A percentile compares a stretch with the other conserved stretches of the same genome.
These are phyloP conservation scores for Synergus laeviventris DNA, from an alignment of 2,888 invertebrate species.

Conservation along the genomic window DNA sequence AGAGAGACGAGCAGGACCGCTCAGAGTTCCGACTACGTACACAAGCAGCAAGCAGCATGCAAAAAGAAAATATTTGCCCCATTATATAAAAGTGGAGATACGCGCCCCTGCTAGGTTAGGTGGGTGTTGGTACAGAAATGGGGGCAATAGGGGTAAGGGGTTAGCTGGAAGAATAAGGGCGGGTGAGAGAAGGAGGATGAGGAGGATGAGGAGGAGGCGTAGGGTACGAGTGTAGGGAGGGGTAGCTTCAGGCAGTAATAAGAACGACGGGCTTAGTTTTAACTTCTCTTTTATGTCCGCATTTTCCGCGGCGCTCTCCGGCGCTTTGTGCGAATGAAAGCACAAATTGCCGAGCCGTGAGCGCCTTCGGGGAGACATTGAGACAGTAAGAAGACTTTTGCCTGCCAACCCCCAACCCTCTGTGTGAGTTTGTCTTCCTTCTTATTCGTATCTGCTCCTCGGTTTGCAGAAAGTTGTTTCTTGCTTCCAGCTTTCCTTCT, in stretches of 20 bases:
- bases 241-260: conserved; percentile 75
- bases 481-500: conserved; percentile 38
- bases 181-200: conserved; percentile 34
- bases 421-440: conserved; percentile 50
- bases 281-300: conserved; percentile 75
- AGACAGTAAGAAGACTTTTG: conserved; percentile 67
- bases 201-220: conserved; percentile 44
- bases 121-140: conserved; percentile 42
- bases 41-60: conserved; percentile 52
- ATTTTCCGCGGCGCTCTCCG: conserved; percentile 67
- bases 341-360: conserved; percentile 70
- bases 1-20: conserved; percentile 20
- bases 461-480: conserved; percentile 46
- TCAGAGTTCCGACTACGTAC: conserved; percentile 39
- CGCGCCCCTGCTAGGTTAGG: conserved; percentile 48
- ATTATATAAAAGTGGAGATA: conserved; percentile 63
- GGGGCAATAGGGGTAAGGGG: conserved; percentile 47
- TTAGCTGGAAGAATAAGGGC: conserved; percentile 40
- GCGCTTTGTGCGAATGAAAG: conserved; percentile 75
- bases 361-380: conserved; percentile 75
- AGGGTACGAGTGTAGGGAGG: conserved; percentile 54
- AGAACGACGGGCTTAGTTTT: conserved; percentile 76
- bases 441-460: conserved; percentile 46
- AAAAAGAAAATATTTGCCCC: conserved; percentile 74
- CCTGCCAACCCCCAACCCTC: conserved; percentile 44